Conservation (phyloP, 2,113 vertebrate genomes). For the Haliaeetus leucogaster region DNA sequence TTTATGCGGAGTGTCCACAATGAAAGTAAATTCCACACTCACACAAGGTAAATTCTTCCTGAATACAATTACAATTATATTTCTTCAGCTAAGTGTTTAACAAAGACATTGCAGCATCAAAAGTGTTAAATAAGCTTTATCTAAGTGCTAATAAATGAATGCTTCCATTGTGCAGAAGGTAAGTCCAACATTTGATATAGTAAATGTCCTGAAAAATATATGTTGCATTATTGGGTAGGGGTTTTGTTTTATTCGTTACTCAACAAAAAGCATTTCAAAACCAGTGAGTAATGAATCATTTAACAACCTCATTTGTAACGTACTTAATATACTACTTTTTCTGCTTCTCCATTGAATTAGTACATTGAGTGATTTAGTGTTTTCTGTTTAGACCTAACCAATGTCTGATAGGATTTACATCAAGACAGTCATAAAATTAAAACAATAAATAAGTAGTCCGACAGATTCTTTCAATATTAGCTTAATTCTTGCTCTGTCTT, state of each 20-base stretch:
- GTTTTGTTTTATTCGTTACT: background rate
- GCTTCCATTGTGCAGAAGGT: background rate
- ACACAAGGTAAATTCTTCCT: background rate
- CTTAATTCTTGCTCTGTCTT: constrained; percentile 4
- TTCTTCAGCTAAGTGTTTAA: background rate
- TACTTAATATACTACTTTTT: background rate
- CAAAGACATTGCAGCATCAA: background rate
- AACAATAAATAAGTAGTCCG: constrained; percentile 28
- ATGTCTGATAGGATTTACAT: background rate
- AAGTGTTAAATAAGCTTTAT: background rate
- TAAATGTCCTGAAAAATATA: background rate
- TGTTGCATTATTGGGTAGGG: background rate
- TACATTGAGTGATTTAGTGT: background rate
- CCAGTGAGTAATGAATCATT: background rate
- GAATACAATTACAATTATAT: background rate
- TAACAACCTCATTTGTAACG: background rate
- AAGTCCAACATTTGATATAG: background rate
- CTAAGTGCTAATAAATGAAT: background rate
- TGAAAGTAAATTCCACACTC: background rate
- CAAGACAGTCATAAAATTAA: constrained; percentile 45
- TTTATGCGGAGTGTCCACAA: background rate
- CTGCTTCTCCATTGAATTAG: background rate
- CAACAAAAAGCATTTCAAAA: constrained; percentile 25
- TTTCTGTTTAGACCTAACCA: constrained; percentile 7
- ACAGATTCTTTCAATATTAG: constrained; percentile 41